Conservation (phyloP, 2,113 vertebrate genomes). For the Notarius lentiginosus region DNA sequence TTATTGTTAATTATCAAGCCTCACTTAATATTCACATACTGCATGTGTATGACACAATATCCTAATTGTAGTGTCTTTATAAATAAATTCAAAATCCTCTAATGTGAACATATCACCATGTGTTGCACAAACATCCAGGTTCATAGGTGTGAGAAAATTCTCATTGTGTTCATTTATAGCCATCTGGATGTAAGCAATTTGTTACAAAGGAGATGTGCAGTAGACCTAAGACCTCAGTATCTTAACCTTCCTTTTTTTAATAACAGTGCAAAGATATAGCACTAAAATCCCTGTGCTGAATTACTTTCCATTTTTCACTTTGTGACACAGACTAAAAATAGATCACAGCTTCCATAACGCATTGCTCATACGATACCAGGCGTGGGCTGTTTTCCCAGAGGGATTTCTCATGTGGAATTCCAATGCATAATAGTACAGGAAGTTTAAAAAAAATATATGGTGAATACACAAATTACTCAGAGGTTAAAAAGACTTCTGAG, state of each 20-base stretch:
- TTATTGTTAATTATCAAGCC: too few species aligned
- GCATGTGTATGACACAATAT: too few species aligned
- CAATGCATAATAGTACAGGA: neutral
- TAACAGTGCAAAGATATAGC: neutral
- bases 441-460: neutral
- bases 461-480: neutral
- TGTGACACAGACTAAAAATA: slow-evolving; percentile 1
- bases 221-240: neutral
- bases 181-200: neutral
- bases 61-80: too few species aligned
- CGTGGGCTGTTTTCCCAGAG: slow-evolving; percentile 8
- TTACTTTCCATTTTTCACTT: neutral
- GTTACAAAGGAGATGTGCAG: neutral
- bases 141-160: too few species aligned
- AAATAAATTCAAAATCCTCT: too few species aligned
- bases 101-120: too few species aligned
- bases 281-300: neutral
- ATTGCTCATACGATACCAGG: neutral
- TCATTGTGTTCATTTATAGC: neutral
- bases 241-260: neutral
- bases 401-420: slow-evolving; percentile 3
- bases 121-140: too few species aligned
- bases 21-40: too few species aligned
- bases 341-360: neutral
- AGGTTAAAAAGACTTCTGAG: neutral